These are phyloP conservation scores for Trematomus loennbergii DNA, from an alignment of 2,113 vertebrate genomes.

Conservation along the genomic window DNA sequence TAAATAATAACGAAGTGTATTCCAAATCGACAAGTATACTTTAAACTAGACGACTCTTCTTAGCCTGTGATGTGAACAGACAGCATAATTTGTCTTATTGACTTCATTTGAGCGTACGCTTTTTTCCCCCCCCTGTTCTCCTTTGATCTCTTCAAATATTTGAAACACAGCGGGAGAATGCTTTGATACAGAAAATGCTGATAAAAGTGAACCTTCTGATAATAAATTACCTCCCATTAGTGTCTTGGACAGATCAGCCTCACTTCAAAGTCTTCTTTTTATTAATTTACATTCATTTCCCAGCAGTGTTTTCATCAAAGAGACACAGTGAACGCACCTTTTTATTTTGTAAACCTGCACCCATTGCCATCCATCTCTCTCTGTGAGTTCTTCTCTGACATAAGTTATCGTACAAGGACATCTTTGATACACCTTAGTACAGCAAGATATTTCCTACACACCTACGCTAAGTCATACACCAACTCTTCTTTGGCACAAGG, in stretches of 20 bases:
- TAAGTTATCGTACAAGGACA: background rate
- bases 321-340: background rate
- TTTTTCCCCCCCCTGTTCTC: background rate
- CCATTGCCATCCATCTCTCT: background rate
- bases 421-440: slow-evolving; percentile 3
- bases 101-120: background rate
- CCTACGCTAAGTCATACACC: background rate
- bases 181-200: slow-evolving; percentile 30
- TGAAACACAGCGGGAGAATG: background rate
- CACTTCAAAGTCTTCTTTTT: slow-evolving; percentile 54
- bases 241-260: slow-evolving; percentile 10
- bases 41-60: no score
- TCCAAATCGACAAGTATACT: no score
- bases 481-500: slow-evolving; percentile 25
- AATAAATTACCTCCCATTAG: slow-evolving; percentile 25
- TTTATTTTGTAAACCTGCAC: background rate
- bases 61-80: background rate
- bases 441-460: background rate
- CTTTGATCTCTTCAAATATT: slow-evolving; percentile 43
- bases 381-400: background rate
- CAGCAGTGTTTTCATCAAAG: slow-evolving; percentile 29
- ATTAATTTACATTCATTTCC: background rate
- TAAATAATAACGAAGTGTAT: no score
- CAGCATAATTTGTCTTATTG: slow-evolving; percentile 7
- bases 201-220: slow-evolving; percentile 14